Evolutionary conservation across 1,140 invertebrate species (phyloP).

Genomic region (Cephus cinctus): DNA sequence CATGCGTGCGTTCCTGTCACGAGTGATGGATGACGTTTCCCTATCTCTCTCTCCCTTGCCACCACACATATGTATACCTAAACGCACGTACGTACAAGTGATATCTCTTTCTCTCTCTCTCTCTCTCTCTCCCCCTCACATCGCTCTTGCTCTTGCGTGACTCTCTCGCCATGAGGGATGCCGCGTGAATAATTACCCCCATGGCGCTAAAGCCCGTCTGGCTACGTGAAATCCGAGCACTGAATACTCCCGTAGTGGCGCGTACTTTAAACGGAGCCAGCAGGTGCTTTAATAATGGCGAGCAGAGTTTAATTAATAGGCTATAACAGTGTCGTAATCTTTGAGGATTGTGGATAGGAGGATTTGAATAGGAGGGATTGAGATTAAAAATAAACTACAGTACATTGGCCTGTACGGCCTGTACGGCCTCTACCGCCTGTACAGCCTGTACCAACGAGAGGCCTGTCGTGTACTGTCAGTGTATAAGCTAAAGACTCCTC

Average conservation of each 20-base stretch:
- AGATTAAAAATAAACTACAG: too few species aligned
- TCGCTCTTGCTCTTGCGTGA: conserved; percentile 35
- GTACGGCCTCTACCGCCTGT: background rate
- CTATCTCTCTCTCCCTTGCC: conserved; percentile 12
- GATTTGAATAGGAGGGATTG: too few species aligned
- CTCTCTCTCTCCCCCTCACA: conserved; percentile 18
- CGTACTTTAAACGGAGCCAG: conserved; percentile 38
- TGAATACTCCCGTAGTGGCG: conserved; percentile 42
- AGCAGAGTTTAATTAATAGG: background rate
- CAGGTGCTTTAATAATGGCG: conserved; percentile 39
- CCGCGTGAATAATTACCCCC: conserved; percentile 55
- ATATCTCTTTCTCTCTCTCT: conserved; percentile 16
- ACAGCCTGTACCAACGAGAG: background rate
- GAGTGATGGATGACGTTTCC: conserved; percentile 40
- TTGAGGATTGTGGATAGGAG: background rate
- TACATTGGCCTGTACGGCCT: background rate
- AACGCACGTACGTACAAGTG: conserved; percentile 17
- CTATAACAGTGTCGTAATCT: background rate
- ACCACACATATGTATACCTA: conserved; percentile 11
- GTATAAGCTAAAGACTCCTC: background rate
- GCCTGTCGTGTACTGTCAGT: background rate
- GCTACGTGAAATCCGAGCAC: conserved; percentile 48
- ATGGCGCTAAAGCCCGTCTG: conserved; percentile 42
- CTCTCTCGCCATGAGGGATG: conserved; percentile 44
- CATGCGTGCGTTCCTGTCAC: conserved; percentile 33